Evolutionary conservation across 2,797 vertebrate species (phyloP).

Genomic region (Scarus forsteni): DNA sequence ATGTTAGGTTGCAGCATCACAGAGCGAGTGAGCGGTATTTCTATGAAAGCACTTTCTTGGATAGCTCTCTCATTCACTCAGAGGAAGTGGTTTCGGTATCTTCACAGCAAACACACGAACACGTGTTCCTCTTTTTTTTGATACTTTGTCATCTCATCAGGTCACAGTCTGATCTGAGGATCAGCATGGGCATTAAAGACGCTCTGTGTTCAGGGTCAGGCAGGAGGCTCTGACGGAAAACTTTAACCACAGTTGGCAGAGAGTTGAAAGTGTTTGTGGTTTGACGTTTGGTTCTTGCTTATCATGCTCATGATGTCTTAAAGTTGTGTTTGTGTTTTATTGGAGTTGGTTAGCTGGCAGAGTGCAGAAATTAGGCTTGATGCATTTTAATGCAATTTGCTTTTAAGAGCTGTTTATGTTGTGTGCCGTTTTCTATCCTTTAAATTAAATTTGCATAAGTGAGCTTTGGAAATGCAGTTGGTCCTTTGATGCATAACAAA

Average conservation of each 20-base stretch:
- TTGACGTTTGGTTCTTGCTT: constrained; percentile 5
- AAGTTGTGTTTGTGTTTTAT: not conserved
- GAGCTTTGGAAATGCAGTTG: too few species aligned
- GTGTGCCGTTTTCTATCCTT: too few species aligned
- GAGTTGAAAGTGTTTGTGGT: constrained; percentile 18
- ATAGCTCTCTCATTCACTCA: constrained; percentile 58
- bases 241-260: constrained; percentile 26
- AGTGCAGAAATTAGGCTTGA: not conserved
- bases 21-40: constrained; percentile 38
- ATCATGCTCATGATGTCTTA: not conserved
- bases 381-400: not conserved
- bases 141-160: constrained; percentile 42
- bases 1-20: constrained; percentile 10
- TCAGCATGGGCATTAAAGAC: constrained; percentile 1
- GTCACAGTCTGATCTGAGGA: constrained; percentile 11
- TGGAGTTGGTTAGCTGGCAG: not conserved
- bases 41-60: constrained; percentile 67
- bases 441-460: too few species aligned
- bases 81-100: constrained; percentile 67
- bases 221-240: constrained; percentile 7
- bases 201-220: constrained; percentile 28
- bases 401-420: not conserved
- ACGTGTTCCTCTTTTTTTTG: constrained; percentile 48
- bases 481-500: too few species aligned
- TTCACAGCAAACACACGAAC: constrained; percentile 37